phyloP scores from a whole-genome alignment of 2,113 vertebrate species.

The Scartelaos histophorus region DNA sequence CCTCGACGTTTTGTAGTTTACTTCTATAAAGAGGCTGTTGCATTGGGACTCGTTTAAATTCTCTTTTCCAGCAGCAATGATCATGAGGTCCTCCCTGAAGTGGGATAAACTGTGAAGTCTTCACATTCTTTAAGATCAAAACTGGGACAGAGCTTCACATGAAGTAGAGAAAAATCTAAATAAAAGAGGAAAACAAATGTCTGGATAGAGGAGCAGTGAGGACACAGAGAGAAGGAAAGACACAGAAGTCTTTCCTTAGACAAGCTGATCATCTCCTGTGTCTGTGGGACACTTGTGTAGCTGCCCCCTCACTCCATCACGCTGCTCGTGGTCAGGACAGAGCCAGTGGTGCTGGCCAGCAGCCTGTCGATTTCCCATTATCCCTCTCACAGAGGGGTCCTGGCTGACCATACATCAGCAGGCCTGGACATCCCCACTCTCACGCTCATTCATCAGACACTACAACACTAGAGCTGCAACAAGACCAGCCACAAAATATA shows the following conservation, averaged over 20 bases:
- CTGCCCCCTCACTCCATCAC: conserved; percentile 73
- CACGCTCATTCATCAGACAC: conserved; percentile 60
- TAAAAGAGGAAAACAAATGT: conserved; percentile 25
- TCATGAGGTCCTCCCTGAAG: too few species aligned
- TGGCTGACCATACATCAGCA: conserved; percentile 79
- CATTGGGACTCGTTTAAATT: not conserved
- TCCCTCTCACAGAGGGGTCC: conserved; percentile 76
- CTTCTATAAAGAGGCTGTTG: too few species aligned
- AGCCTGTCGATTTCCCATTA: conserved; percentile 85
- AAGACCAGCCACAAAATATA: not conserved
- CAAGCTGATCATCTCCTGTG: conserved; percentile 75
- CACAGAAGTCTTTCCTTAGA: conserved; percentile 71
- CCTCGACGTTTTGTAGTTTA: conserved; percentile 93
- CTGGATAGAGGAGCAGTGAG: conserved; percentile 17
- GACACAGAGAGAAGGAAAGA: conserved; percentile 22
- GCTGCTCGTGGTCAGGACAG: conserved; percentile 49
- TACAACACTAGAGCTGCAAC: conserved; percentile 18
- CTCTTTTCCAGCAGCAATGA: too few species aligned
- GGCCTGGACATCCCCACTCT: conserved; percentile 59
- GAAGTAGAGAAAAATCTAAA: too few species aligned
- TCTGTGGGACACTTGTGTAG: conserved; percentile 66
- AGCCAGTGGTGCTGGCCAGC: conserved; percentile 73
- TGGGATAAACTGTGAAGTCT: too few species aligned
- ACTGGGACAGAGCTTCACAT: too few species aligned
- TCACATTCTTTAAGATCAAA: too few species aligned